Evolutionary conservation across 1,140 invertebrate species (phyloP).

Genomic region (Holcopasites calliopsidis): DNA sequence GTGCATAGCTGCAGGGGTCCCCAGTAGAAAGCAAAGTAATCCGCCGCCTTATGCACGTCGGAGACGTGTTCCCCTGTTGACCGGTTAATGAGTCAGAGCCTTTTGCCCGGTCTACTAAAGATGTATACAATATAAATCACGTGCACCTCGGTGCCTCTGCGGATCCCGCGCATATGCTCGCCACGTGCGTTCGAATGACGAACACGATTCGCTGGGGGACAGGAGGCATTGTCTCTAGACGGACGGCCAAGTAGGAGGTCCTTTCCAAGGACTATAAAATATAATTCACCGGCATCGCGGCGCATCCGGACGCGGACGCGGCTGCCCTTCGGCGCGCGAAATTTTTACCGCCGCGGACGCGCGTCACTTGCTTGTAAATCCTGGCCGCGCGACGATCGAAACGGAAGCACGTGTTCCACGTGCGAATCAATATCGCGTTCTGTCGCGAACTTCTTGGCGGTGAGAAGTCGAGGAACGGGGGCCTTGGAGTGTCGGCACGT

Average conservation of each 20-base stretch:
- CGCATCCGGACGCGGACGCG: neutral
- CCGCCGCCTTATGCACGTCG: neutral
- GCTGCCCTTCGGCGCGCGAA: slow-evolving; percentile 19
- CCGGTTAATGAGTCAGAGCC: slow-evolving; percentile 33
- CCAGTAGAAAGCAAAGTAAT: slow-evolving; percentile 24
- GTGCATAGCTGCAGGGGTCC: neutral
- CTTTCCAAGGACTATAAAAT: slow-evolving; percentile 21
- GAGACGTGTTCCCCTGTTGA: slow-evolving; percentile 18
- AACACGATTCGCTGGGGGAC: slow-evolving; percentile 15
- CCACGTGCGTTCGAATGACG: slow-evolving; percentile 43
- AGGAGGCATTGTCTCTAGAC: slow-evolving; percentile 11
- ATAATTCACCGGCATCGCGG: slow-evolving; percentile 7
- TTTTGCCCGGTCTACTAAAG: neutral
- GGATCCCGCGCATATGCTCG: slow-evolving; percentile 38
- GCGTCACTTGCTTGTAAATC: neutral
- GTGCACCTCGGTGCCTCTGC: neutral
- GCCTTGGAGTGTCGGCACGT: neutral
- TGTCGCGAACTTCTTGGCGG: too few relatives aligned
- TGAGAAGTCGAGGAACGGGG: neutral
- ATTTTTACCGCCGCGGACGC: slow-evolving; percentile 13
- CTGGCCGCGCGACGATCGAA: neutral
- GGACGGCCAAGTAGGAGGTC: neutral
- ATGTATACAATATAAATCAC: neutral
- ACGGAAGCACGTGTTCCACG: neutral
- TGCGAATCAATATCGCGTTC: neutral